Conservation (phyloP, 2,888 invertebrate species). For the Spisula solida region DNA sequence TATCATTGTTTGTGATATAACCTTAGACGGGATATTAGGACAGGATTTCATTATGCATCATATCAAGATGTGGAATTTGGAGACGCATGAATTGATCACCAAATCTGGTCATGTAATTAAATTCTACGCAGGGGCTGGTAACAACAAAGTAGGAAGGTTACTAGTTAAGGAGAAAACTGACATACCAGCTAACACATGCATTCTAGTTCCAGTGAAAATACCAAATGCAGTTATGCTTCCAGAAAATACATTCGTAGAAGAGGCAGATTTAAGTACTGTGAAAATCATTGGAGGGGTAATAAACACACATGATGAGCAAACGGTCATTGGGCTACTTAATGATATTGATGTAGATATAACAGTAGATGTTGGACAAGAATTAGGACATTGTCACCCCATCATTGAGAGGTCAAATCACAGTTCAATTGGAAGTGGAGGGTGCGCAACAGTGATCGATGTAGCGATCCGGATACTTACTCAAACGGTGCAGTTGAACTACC, state of each 20-base stretch:
- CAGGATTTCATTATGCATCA: slow-evolving; percentile 42
- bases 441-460: too few species aligned
- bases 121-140: neutral
- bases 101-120: slow-evolving; percentile 16
- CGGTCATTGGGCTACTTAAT: slow-evolving; percentile 8
- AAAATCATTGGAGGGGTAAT: neutral
- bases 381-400: slow-evolving; percentile 24
- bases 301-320: neutral
- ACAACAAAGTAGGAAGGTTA: neutral
- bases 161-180: neutral
- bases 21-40: slow-evolving; percentile 25
- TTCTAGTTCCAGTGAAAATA: slow-evolving; percentile 6
- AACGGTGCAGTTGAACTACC: too few species aligned
- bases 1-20: slow-evolving; percentile 50
- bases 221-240: neutral
- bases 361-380: neutral
- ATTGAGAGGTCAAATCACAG: neutral
- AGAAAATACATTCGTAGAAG: neutral
- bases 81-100: too few species aligned
- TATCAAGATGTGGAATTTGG: too few species aligned
- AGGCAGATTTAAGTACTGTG: neutral
- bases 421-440: too few species aligned
- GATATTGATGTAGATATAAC: slow-evolving; percentile 6
- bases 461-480: too few species aligned
- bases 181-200: slow-evolving; percentile 6